Evolutionary conservation across 2,888 invertebrate species (phyloP).

Genomic region (Emmelina monodactyla): DNA sequence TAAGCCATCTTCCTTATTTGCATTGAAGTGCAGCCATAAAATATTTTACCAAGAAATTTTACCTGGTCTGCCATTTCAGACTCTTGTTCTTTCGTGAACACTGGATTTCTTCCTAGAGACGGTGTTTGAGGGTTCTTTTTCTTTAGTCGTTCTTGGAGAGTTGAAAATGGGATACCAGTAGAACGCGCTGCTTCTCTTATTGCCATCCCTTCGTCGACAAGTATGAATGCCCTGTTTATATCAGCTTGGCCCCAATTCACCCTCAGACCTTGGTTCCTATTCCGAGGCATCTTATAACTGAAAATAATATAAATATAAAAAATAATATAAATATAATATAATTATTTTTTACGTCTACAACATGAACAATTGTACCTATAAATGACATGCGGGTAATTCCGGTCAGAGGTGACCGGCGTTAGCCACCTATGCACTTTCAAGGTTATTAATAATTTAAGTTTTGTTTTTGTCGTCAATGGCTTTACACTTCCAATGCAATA

Average conservation of each 20-base stretch:
- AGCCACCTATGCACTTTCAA: too few species aligned
- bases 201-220: background rate
- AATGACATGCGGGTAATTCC: too few species aligned
- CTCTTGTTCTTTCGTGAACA: slow-evolving; percentile 3
- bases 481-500: too few species aligned
- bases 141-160: background rate
- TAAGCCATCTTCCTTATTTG: slow-evolving; percentile 4
- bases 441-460: too few species aligned
- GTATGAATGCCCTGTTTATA: background rate
- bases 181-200: background rate
- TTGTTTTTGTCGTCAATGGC: too few species aligned
- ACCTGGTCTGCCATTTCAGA: background rate
- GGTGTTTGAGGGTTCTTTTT: background rate
- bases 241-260: background rate
- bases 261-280: background rate
- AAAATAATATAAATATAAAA: background rate
- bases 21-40: background rate
- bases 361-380: too few species aligned
- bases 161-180: background rate
- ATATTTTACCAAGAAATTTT: background rate
- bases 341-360: too few species aligned
- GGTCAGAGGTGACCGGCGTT: too few species aligned
- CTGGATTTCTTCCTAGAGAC: slow-evolving; percentile 9
- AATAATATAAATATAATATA: background rate
- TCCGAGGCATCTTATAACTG: background rate